phyloP scores from a whole-genome alignment of 2,113 vertebrate species.

The Irena cyanogastra region DNA sequence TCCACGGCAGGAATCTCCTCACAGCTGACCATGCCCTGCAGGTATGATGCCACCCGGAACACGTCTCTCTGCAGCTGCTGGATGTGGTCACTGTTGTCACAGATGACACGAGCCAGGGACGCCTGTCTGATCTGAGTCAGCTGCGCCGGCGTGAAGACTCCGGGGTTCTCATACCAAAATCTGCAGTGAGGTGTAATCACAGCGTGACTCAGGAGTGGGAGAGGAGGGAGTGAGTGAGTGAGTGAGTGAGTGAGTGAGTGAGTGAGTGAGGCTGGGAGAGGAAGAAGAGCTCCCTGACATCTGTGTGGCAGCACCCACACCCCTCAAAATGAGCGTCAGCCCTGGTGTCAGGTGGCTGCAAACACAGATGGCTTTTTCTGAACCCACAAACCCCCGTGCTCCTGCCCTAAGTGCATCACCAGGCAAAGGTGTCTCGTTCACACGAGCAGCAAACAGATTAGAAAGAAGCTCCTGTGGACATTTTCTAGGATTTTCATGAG shows the following conservation, averaged over 20 bases:
- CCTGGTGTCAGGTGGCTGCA: background rate
- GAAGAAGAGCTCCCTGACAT: background rate
- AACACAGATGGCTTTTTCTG: background rate
- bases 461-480: background rate
- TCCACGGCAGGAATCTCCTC: constrained; percentile 57
- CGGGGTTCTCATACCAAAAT: constrained; percentile 73
- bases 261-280: background rate
- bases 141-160: constrained; percentile 56
- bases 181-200: constrained; percentile 35
- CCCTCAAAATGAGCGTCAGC: background rate
- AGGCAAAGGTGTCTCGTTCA: background rate
- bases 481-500: background rate
- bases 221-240: background rate
- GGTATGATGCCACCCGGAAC: constrained; percentile 61
- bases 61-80: constrained; percentile 68
- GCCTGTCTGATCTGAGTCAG: constrained; percentile 69
- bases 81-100: constrained; percentile 73
- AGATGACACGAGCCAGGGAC: constrained; percentile 69
- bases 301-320: background rate
- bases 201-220: background rate
- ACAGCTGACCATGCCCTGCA: constrained; percentile 63
- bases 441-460: background rate
- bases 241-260: background rate
- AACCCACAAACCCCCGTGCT: accelerated
- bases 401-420: background rate